These are phyloP conservation scores for Pelodytes ibericus DNA, from an alignment of 2,797 vertebrate species.

Conservation along the genomic window DNA sequence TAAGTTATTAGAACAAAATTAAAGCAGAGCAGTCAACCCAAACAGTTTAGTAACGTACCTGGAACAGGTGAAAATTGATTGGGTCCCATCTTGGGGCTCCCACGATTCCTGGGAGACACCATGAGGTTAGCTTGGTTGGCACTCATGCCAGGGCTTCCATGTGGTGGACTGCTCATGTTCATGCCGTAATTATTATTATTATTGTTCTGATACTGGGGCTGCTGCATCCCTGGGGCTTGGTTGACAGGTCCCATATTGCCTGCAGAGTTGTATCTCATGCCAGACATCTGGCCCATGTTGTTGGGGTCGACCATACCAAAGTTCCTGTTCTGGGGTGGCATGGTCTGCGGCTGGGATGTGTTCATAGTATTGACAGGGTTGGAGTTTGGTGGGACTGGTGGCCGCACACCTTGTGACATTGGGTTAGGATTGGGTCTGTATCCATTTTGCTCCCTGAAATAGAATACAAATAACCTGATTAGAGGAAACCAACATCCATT, in stretches of 20 bases:
- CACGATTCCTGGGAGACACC: conserved; percentile 89
- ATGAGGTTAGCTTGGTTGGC: conserved; percentile 85
- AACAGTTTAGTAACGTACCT: too few species aligned
- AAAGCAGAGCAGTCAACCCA: too few species aligned
- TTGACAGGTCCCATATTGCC: conserved; percentile 72
- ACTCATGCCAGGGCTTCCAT: conserved; percentile 85
- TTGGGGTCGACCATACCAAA: conserved; percentile 82
- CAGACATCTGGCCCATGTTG: conserved; percentile 80
- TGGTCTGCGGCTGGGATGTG: conserved; percentile 75
- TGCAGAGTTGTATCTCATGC: conserved; percentile 72
- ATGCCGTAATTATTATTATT: conserved; percentile 79
- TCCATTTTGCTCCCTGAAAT: conserved; percentile 88
- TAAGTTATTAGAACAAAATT: too few species aligned
- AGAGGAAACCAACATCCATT: too few species aligned
- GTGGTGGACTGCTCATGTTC: conserved; percentile 89
- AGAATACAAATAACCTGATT: too few species aligned
- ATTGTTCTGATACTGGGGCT: conserved; percentile 82
- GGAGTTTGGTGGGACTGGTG: conserved; percentile 75
- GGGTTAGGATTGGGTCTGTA: conserved; percentile 83
- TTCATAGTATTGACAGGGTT: conserved; percentile 80
- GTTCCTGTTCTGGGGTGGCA: conserved; percentile 78
- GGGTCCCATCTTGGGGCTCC: conserved; percentile 90
- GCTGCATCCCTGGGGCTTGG: conserved; percentile 74
- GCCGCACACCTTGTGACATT: conserved; percentile 76
- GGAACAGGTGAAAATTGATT: conserved; percentile 92